Percentiles rank a stretch among this genome's conserved stretches.
Evolutionary conservation across 2,797 vertebrate genomes (phyloP).

Genomic region (Anisognathus igniventris): DNA sequence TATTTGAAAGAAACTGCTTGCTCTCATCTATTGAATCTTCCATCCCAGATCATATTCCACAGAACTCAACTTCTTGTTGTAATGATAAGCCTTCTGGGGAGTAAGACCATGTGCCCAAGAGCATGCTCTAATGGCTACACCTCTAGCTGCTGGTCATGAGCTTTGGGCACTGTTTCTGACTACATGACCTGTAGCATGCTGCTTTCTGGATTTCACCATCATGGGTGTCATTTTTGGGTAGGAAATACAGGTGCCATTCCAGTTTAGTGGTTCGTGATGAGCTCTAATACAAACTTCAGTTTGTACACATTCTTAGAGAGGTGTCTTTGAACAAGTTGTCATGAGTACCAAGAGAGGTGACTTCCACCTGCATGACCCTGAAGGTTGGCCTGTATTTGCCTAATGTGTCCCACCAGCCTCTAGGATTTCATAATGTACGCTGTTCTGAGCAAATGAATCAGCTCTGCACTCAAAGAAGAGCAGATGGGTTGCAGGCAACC

Average conservation of each 20-base stretch:
- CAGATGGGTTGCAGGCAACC: constrained; percentile 9
- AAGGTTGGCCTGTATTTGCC: neutral
- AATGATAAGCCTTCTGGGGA: neutral
- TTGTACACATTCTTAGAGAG: neutral
- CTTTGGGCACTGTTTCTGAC: neutral
- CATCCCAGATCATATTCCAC: neutral
- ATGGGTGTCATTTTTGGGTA: neutral
- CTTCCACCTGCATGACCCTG: neutral
- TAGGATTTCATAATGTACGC: neutral
- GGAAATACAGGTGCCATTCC: neutral
- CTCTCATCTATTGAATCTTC: neutral
- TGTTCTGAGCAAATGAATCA: neutral
- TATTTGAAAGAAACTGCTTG: neutral
- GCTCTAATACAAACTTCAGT: neutral
- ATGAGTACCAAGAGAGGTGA: neutral
- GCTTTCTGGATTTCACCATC: neutral
- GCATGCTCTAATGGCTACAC: neutral
- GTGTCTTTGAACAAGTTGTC: neutral
- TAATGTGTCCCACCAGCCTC: neutral
- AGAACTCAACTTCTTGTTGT: neutral
- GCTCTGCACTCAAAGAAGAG: neutral
- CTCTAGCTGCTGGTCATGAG: neutral
- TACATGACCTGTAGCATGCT: neutral
- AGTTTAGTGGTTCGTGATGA: neutral
- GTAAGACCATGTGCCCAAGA: neutral